phyloP scores from a whole-genome alignment of 2,888 invertebrate genomes.

The Kryphioiulus occultus region DNA sequence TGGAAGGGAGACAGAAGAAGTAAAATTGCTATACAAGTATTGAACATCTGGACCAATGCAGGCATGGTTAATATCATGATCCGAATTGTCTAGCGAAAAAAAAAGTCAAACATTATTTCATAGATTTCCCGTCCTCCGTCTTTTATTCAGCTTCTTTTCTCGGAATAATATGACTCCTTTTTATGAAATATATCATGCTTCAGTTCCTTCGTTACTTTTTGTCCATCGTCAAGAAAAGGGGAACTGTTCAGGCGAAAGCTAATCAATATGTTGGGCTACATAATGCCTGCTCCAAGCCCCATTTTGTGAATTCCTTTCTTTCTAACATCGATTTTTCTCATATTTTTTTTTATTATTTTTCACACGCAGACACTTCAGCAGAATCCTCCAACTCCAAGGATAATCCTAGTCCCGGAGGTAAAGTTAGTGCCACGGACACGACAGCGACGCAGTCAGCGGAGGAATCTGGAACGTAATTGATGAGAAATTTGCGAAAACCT shows the following conservation, averaged over 20 bases:
- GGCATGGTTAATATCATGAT: not conserved
- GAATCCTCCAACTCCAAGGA: constrained; percentile 25
- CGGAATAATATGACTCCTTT: not conserved
- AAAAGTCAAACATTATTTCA: not conserved
- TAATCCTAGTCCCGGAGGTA: not conserved
- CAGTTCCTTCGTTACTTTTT: constrained; percentile 13
- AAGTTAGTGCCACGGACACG: not conserved
- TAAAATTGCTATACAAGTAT: no score
- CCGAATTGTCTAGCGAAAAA: not conserved
- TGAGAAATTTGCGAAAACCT: not conserved
- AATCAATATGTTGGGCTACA: constrained; percentile 19
- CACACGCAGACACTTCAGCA: constrained; percentile 14
- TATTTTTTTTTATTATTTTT: constrained; percentile 19
- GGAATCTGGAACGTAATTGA: not conserved
- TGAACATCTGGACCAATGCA: no score
- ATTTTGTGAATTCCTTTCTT: not conserved
- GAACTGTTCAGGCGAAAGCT: not conserved
- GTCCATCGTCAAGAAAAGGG: not conserved
- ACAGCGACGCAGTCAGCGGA: not conserved
- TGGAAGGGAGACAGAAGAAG: no score
- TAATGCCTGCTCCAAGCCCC: not conserved
- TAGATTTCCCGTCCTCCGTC: not conserved
- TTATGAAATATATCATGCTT: constrained; percentile 14
- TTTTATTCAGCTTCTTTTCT: not conserved
- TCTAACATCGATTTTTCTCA: constrained; percentile 20